phyloP scores from a whole-genome alignment of 2,797 vertebrate species.

The Ptychobarbus kaznakovi region DNA sequence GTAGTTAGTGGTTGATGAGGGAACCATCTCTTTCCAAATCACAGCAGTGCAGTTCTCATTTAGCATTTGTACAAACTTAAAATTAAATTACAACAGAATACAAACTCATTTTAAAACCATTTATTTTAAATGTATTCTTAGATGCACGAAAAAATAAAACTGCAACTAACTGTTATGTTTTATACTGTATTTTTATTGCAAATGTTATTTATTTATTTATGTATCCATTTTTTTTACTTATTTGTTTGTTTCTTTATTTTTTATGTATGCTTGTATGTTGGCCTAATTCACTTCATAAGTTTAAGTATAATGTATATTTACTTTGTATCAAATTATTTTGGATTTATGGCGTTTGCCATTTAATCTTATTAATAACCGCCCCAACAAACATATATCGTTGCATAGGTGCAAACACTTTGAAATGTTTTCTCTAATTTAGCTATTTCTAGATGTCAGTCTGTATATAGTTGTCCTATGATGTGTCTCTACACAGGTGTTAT shows the following conservation, averaged over 20 bases:
- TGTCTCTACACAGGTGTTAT: constrained; percentile 70
- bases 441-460: constrained; percentile 79
- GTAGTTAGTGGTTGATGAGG: constrained; percentile 72
- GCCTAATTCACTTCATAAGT: constrained; percentile 22
- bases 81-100: constrained; percentile 67
- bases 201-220: constrained; percentile 68
- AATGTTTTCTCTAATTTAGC: constrained; percentile 83
- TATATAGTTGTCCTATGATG: constrained; percentile 74
- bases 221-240: constrained; percentile 61
- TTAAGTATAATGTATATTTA: constrained; percentile 66
- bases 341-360: constrained; percentile 71
- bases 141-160: constrained; percentile 77
- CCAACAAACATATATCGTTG: constrained; percentile 81
- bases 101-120: constrained; percentile 78
- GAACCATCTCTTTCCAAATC: constrained; percentile 65
- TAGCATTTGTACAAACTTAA: constrained; percentile 80
- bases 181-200: constrained; percentile 59
- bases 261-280: constrained; percentile 65
- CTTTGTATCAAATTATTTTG: constrained; percentile 52
- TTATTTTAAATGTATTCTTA: constrained; percentile 83
- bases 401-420: constrained; percentile 77
- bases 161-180: constrained; percentile 63
- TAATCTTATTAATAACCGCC: constrained; percentile 71
- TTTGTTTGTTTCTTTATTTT: constrained; percentile 58
- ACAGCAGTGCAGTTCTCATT: constrained; percentile 74